A percentile compares a stretch with the other conserved stretches of the same genome.
Conservation (phyloP, 2,797 vertebrate species). For the Trichosurus vulpecula region DNA sequence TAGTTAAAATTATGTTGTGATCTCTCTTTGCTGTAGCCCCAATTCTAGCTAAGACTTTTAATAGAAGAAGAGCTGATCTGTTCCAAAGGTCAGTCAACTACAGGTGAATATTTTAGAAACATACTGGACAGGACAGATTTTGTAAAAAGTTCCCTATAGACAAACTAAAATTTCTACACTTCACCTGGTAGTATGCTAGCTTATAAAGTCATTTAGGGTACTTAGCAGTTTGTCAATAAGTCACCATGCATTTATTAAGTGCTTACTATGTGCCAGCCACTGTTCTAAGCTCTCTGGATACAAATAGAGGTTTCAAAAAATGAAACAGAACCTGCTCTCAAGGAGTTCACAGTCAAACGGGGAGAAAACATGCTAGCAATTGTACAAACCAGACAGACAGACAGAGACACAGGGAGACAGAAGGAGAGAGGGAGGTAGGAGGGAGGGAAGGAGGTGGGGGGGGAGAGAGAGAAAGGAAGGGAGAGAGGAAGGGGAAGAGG, state of each 20-base stretch:
- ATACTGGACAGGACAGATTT: not conserved
- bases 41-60: slow-evolving; percentile 18
- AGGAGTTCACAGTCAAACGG: not conserved
- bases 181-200: not conserved
- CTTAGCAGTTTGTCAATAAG: not conserved
- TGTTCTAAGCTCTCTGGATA: not conserved
- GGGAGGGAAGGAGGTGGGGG: no score
- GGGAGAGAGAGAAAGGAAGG: no score
- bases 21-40: not conserved
- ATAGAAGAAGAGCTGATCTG: not conserved
- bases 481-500: no score
- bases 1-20: slow-evolving; percentile 11
- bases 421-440: no score
- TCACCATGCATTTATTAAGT: not conserved
- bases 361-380: not conserved
- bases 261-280: not conserved
- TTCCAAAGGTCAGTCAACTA: slow-evolving; percentile 1
- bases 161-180: not conserved
- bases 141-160: not conserved
- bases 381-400: not conserved
- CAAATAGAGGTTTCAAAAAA: not conserved
- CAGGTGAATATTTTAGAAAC: not conserved
- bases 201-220: not conserved
- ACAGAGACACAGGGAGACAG: no score
- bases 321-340: not conserved